Evolutionary conservation across 2,888 invertebrate species (phyloP).

Genomic region (Julus scanicus): DNA sequence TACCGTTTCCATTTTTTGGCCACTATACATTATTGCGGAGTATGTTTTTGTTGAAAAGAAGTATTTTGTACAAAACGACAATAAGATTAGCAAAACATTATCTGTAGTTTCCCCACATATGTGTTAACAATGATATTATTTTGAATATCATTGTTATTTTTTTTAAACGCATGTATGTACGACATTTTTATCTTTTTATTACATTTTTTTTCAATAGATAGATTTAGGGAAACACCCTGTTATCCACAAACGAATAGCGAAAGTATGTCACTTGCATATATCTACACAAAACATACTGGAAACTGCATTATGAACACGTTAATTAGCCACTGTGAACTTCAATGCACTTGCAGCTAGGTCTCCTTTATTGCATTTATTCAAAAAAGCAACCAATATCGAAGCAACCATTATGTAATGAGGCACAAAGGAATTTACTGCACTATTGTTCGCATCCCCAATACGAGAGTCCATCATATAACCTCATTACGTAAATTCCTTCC

Average conservation of each 20-base stretch:
- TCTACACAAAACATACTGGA: not conserved
- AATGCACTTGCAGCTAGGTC: conserved; percentile 12
- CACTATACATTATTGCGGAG: not conserved
- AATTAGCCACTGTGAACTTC: not conserved
- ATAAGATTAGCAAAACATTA: not conserved
- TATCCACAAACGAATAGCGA: not conserved
- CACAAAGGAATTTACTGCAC: not conserved
- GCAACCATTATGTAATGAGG: not conserved
- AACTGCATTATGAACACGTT: not conserved
- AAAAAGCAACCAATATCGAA: not conserved
- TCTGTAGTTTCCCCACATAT: not conserved
- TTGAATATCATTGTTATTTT: not conserved
- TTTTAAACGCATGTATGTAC: no score
- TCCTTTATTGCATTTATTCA: conserved; percentile 13
- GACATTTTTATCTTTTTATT: no score
- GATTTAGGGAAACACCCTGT: not conserved
- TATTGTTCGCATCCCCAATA: not conserved
- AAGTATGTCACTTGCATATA: not conserved
- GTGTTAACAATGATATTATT: not conserved
- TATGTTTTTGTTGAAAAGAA: not conserved
- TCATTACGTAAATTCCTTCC: not conserved
- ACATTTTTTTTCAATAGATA: not conserved
- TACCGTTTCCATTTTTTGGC: no score
- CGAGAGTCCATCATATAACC: not conserved
- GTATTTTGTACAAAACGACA: no score